phyloP scores from a whole-genome alignment of 2,888 invertebrate genomes.

The Diogma glabrata region DNA sequence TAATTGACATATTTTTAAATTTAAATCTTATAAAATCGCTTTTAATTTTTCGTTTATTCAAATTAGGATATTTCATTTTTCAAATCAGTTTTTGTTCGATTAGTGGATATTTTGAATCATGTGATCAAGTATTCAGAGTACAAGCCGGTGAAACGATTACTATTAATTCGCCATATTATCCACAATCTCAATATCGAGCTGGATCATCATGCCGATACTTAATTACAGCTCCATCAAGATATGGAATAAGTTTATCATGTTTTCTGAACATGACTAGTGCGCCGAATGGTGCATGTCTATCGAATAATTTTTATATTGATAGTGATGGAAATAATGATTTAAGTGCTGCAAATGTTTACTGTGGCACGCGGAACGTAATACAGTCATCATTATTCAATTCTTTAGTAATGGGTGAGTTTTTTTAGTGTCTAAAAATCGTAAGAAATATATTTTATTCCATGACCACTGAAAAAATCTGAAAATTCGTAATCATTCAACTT shows the following conservation, averaged over 20 bases:
- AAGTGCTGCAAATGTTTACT: slow-evolving; percentile 33
- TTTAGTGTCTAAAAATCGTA: background rate
- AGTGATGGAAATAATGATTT: slow-evolving; percentile 31
- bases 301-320: slow-evolving; percentile 33
- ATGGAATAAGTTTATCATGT: slow-evolving; percentile 27
- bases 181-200: slow-evolving; percentile 24
- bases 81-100: no score
- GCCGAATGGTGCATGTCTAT: slow-evolving; percentile 21
- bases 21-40: no score
- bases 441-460: background rate
- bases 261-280: slow-evolving; percentile 27
- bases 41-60: no score
- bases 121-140: slow-evolving; percentile 29
- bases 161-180: slow-evolving; percentile 32
- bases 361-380: slow-evolving; percentile 25
- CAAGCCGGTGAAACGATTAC: slow-evolving; percentile 25
- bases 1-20: no score
- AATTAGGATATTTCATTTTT: no score
- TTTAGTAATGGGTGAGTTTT: background rate
- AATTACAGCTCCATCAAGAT: slow-evolving; percentile 27
- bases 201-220: slow-evolving; percentile 32
- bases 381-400: slow-evolving; percentile 1
- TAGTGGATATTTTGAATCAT: slow-evolving; percentile 24
- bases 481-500: background rate
- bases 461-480: background rate